These are phyloP conservation scores for Strix uralensis DNA, from an alignment of 2,113 vertebrate species.

Conservation along the genomic window DNA sequence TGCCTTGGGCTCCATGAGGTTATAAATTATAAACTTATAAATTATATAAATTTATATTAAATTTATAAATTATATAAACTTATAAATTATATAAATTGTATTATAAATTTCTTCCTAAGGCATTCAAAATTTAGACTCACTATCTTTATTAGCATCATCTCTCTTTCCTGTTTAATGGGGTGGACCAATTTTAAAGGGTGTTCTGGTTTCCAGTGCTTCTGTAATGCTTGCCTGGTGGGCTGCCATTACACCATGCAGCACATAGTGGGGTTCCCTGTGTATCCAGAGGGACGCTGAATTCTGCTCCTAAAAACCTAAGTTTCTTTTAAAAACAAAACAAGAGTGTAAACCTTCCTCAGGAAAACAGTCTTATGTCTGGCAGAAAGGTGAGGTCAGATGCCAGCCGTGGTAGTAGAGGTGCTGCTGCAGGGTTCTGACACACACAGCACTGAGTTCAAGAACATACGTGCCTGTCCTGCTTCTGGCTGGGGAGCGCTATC, in stretches of 20 bases:
- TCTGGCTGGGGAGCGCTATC: not conserved
- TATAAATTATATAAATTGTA: not conserved
- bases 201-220: not conserved
- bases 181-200: not conserved
- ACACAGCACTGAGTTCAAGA: rapidly evolving
- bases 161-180: not conserved
- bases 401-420: rapidly evolving
- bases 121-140: not conserved
- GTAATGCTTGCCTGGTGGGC: not conserved
- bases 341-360: not conserved
- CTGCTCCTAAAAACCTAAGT: not conserved
- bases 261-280: not conserved
- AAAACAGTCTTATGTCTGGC: not conserved
- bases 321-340: not conserved
- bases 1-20: not conserved
- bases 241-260: not conserved
- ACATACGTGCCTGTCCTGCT: rapidly evolving
- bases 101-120: not conserved
- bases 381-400: not conserved
- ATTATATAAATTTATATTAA: too few relatives aligned
- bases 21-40: too few relatives aligned
- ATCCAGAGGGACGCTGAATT: not conserved
- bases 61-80: too few relatives aligned
- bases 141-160: not conserved
- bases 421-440: not conserved